Evolutionary conservation across 2,888 invertebrate species (phyloP).

Genomic region (Eueremaeus valkanovi): DNA sequence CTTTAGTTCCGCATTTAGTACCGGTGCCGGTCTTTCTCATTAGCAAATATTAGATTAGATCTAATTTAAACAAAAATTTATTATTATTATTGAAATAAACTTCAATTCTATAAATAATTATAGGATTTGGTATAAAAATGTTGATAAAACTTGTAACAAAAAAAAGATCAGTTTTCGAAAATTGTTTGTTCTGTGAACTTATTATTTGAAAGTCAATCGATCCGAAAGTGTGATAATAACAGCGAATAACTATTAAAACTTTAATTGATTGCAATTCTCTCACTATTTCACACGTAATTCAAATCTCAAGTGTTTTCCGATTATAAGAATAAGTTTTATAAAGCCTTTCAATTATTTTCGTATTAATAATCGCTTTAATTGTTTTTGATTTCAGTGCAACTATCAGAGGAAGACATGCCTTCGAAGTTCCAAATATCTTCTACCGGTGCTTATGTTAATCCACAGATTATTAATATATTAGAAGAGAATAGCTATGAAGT

Average conservation of each 20-base stretch:
- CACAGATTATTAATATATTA: neutral
- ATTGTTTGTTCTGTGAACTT: too few species aligned
- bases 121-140: too few species aligned
- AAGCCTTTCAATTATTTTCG: too few species aligned
- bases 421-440: neutral
- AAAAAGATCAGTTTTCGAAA: too few species aligned
- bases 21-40: neutral
- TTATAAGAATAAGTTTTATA: neutral
- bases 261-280: neutral
- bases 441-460: constrained; percentile 23
- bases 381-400: neutral
- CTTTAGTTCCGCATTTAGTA: neutral
- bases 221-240: too few species aligned
- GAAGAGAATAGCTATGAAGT: neutral
- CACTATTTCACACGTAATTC: neutral
- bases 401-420: neutral
- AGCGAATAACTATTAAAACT: too few species aligned
- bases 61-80: neutral
- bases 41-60: neutral
- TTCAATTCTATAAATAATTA: too few species aligned
- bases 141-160: too few species aligned
- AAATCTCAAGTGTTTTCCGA: too few species aligned
- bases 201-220: too few species aligned
- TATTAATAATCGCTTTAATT: neutral
- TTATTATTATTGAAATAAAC: too few species aligned